Evolutionary conservation across 1,140 invertebrate genomes (phyloP), one percentile per base, ranked within the genome.

Genomic region (Saccostrea glomerata): DNA sequence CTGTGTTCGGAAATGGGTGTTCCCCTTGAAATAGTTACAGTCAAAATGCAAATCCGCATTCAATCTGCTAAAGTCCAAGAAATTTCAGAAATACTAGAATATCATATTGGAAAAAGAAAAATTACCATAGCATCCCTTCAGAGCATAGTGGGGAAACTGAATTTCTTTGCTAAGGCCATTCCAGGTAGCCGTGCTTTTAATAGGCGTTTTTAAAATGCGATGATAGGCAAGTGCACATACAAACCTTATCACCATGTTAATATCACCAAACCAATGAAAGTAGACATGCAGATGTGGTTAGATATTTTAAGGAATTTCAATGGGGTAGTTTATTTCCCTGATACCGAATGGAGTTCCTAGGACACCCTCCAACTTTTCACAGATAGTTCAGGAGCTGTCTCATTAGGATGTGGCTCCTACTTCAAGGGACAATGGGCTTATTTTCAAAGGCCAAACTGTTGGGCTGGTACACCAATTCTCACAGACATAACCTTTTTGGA

Each of bases 71-170:
- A 36, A 36, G 30, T 36, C 30, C 30, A 36, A 36, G 30, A 36
- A 36, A 20, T 56, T 70, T 6, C 70, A 86, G 20, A 17, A 25
- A 40, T n/a, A n/a, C n/a, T n/a, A n/a, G n/a, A n/a, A n/a, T 5
- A 17, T 13, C 17, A 60, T 85, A 82, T 85, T 30, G 47, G 55
- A 5, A 66, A n/a, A 20, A 87, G 85, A 66, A 87, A 82, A 84
- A 58, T n/a, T 15, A 85, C 56, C 2, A 30, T 89, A 36, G 85
- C 54, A 23, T 70, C 86, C 25, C 12, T 89, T 17, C 85, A 89
- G 47, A 77, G 85, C n/a, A n/a, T 90, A 17, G 54, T 88, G 55
- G 89, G 89, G 15, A 47, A 73, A n/a, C 25, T 90, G 25, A 89
- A 85, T 56, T 89, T 90, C 73, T 84, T 63, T 40, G 17, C 56